phyloP scores from a whole-genome alignment of 2,113 vertebrate species.

The Urocynchramus pylzowi region DNA sequence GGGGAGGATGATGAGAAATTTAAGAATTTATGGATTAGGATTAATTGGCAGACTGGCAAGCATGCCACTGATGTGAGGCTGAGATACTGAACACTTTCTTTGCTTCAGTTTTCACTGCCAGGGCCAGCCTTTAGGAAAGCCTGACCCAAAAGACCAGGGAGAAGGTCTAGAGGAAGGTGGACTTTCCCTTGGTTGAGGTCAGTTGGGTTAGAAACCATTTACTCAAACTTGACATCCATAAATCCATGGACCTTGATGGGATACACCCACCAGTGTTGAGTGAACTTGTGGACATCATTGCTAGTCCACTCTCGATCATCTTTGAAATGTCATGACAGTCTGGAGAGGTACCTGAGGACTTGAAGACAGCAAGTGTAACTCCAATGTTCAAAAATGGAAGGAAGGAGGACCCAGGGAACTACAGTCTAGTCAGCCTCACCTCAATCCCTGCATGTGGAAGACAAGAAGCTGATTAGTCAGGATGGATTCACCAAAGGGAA shows the following conservation, averaged over 20 bases:
- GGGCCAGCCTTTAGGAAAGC: background rate
- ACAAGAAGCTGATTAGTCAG: background rate
- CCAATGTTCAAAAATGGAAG: background rate
- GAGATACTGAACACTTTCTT: background rate
- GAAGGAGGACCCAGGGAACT: background rate
- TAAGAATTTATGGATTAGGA: background rate
- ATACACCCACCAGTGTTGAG: background rate
- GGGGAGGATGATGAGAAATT: background rate
- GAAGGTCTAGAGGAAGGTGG: background rate
- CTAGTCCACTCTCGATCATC: background rate
- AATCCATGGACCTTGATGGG: background rate
- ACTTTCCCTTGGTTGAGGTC: background rate
- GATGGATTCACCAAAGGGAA: background rate
- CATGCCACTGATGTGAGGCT: background rate
- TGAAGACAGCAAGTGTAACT: background rate
- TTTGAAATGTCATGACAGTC: background rate
- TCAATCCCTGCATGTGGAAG: background rate
- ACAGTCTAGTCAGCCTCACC: background rate
- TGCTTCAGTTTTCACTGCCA: background rate
- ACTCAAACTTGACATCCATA: background rate
- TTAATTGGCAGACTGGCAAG: background rate
- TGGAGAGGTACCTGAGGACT: background rate
- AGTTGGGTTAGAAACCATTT: background rate
- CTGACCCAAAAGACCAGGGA: background rate
- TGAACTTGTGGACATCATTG: background rate